Evolutionary conservation across 1,140 invertebrate species (phyloP).

Genomic region (Drosophila cardini): DNA sequence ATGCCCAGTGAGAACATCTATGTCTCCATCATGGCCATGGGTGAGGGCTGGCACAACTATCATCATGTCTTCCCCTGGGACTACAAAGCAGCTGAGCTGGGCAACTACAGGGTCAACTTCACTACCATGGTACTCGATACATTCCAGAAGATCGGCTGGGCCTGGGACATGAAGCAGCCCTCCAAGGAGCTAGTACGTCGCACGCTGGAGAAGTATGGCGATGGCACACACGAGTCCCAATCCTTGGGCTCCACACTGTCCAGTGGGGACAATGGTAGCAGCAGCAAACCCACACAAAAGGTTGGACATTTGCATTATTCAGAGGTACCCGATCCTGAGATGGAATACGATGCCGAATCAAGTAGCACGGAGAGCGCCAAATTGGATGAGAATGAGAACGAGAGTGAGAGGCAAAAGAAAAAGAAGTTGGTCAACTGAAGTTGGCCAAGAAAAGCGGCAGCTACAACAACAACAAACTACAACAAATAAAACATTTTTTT

Average conservation of each 20-base stretch:
- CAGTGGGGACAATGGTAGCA: not conserved
- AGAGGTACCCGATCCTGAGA: conserved; percentile 74
- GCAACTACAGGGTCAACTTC: conserved; percentile 84
- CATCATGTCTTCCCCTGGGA: conserved; percentile 95
- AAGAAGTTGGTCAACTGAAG: conserved; percentile 63
- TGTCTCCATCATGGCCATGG: conserved; percentile 87
- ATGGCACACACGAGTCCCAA: conserved; percentile 86
- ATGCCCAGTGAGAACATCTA: conserved; percentile 88
- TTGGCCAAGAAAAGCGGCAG: not conserved
- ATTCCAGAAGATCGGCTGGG: conserved; percentile 91
- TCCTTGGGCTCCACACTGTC: conserved; percentile 7
- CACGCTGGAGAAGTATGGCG: conserved; percentile 86
- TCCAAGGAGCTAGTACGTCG: conserved; percentile 86
- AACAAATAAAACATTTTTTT: conserved; percentile 31
- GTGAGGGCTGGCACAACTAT: conserved; percentile 96
- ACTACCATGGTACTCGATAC: conserved; percentile 89
- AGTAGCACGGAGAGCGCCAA: conserved; percentile 83
- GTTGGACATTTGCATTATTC: conserved; percentile 69
- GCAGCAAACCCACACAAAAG: conserved; percentile 41
- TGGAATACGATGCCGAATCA: conserved; percentile 78
- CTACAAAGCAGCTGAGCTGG: conserved; percentile 89
- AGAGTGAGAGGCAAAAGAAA: conserved; percentile 73
- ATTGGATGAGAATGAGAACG: conserved; percentile 79
- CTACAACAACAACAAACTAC: conserved; percentile 15
- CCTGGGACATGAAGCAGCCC: conserved; percentile 90